A percentile compares a stretch with the other conserved stretches of the same genome.
These are phyloP conservation scores for Nemoura dubitans DNA, from an alignment of 2,888 invertebrate genomes.

Conservation along the genomic window DNA sequence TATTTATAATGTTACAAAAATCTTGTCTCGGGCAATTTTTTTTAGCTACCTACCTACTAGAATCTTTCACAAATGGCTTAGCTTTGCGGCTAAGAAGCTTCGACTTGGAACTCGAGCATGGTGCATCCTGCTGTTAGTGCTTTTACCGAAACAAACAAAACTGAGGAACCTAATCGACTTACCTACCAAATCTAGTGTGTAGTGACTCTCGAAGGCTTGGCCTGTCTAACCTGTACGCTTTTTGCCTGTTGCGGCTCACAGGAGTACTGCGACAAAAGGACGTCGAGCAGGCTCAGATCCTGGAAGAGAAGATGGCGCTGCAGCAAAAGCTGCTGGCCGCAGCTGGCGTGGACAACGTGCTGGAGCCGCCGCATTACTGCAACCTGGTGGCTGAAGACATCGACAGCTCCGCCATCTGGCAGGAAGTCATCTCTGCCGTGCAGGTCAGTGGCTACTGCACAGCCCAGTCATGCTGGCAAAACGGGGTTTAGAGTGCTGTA, in stretches of 20 bases:
- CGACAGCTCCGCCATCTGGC: slow-evolving; percentile 80
- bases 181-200: background rate
- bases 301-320: slow-evolving; percentile 89
- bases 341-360: slow-evolving; percentile 67
- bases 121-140: too few species aligned
- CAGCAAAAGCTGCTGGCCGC: slow-evolving; percentile 80
- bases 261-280: slow-evolving; percentile 89
- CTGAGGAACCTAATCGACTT: too few species aligned
- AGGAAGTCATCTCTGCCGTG: slow-evolving; percentile 80
- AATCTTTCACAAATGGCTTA: too few species aligned
- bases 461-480: background rate
- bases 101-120: too few species aligned
- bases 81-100: too few species aligned
- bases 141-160: too few species aligned
- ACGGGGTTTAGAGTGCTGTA: too few species aligned
- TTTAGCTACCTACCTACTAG: too few species aligned
- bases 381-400: slow-evolving; percentile 77
- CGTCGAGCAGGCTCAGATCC: slow-evolving; percentile 81
- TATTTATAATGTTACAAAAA: too few species aligned
- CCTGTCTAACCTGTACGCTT: background rate
- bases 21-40: too few species aligned
- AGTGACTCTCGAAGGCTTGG: too few species aligned
- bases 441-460: slow-evolving; percentile 65
- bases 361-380: slow-evolving; percentile 75
- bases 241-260: slow-evolving; percentile 57